Evolutionary conservation across 1,140 invertebrate genomes (phyloP), one percentile per base, ranked within the genome.

Genomic region (Tetragonula clypearis): DNA sequence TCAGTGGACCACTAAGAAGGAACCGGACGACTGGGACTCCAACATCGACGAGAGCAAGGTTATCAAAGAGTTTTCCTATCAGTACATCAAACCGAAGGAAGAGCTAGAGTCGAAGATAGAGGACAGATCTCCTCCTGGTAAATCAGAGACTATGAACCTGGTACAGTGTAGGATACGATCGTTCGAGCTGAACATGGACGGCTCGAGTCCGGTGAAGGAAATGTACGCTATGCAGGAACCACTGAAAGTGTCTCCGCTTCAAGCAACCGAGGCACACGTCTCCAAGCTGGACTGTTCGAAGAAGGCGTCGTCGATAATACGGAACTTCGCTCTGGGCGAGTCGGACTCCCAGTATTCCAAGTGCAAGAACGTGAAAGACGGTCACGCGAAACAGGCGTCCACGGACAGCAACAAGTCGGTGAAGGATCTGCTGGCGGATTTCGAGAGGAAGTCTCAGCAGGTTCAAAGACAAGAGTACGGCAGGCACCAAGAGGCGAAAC

Each of bases 141-240:
- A 21, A 19, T 9, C 53, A 26, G 93, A 93, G 0, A 76, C 86
- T 0, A 86, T 85, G 73, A 96, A 96, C 88, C 91, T 95, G 56
- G 96, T 96, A 0, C 95, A 96, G 76, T 94, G 93, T 78, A 89
- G 96, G 82, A 96, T 96, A 12, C 95, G 94, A 53, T 94, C 94
- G 9, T 96, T 96, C 85, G 95, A 96, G 82, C 79, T 85, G 21
- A 92, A 66, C 49, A 80, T 86, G 41, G 92, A 86, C 55, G 55
- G 88, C 1, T 49, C 73, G 0, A 92, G 88, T 83, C 88, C 90
- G 0, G 85, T 90, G 8, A 93, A 90, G 21, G 91, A 94, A 75
- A 86, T 88, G 11, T 68, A 94, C 1, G 88, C 92, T 4, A 95
- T 95, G 94, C 94, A 95, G 82, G 95, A 95, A 55, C 95, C 95